These are phyloP conservation scores for Trematomus bernacchii DNA, from an alignment of 2,797 vertebrate genomes.

Conservation along the genomic window DNA sequence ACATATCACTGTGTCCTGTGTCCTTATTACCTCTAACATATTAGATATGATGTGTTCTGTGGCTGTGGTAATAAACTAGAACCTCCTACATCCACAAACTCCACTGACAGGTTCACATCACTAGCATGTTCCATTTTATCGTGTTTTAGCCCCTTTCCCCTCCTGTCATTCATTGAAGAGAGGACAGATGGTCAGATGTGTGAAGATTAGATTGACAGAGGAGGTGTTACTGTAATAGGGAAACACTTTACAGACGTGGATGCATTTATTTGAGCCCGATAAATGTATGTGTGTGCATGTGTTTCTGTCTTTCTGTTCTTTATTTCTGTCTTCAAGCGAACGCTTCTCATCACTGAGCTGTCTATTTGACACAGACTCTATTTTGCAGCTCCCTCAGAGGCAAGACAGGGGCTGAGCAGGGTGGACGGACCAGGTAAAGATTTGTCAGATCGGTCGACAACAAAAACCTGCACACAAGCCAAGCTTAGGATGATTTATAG, in stretches of 20 bases:
- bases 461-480: constrained; percentile 70
- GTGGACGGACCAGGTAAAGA: constrained; percentile 78
- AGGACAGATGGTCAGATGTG: constrained; percentile 61
- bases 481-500: constrained; percentile 89
- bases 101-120: constrained; percentile 72
- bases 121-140: constrained; percentile 73
- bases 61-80: constrained; percentile 74
- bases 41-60: constrained; percentile 73
- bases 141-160: constrained; percentile 45
- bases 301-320: constrained; percentile 31
- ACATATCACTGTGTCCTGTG: constrained; percentile 58
- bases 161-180: constrained; percentile 60
- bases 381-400: constrained; percentile 54
- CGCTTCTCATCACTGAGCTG: constrained; percentile 55
- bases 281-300: constrained; percentile 3
- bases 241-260: neutral
- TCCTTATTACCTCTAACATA: constrained; percentile 78
- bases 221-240: constrained; percentile 54
- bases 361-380: constrained; percentile 61
- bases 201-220: constrained; percentile 49
- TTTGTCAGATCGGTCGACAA: constrained; percentile 83
- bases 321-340: constrained; percentile 38
- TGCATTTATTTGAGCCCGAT: constrained; percentile 31
- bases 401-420: constrained; percentile 59
- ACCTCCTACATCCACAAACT: constrained; percentile 60